Evolutionary conservation across 2,888 invertebrate genomes (phyloP), one percentile per base, ranked within the genome.

Genomic region (Cetonia aurata): DNA sequence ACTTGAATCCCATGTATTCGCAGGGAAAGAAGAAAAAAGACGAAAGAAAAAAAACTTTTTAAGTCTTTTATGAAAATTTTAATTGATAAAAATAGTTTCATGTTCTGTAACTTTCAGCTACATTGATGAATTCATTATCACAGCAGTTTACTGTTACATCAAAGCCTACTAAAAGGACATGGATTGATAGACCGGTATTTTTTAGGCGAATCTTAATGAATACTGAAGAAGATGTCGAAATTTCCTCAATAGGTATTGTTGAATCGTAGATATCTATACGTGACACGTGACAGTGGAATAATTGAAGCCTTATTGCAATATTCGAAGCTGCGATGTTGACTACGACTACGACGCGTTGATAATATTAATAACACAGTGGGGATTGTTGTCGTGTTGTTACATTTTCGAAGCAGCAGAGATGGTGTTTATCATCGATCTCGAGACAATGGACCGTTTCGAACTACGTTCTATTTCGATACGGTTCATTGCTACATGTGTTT

Each of bases 401-500:
- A 65, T 65, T 65, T 65, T 65, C 50, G 12, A 65, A 37, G 41
- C 62, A 65, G 42, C 42, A 65, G 37, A 50, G 62, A 65, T 65
- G 62, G 50, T 65, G 50, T 65, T 50, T 65, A 65, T 65, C 62
- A 37, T 31, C 37, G 17, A 65, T 65, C 62, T 65, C 50, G 19
- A 65, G 50, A 50, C 62, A 65, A 65, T 60, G 50, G 62, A 65
- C 50, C 50, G 52, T 65, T 57, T 65, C 62, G 62, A 65, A 50
- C 48, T 57, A 12, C 37, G 50, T 65, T 65, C 62, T 65, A 65
- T 65, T 65, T 52, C 37, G 52, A 65, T 65, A 33, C 52, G 37
- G 50, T 65, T 65, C 62, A 65, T 65, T 65, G 62, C 50, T 65
- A 65, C 62, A 65, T 65, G 17, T 65, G 62, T 65, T 65, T 65